A percentile compares a stretch with the other conserved stretches of the same genome.
Evolutionary conservation across 2,113 vertebrate genomes (phyloP).

Genomic region (Hippocampus comes): DNA sequence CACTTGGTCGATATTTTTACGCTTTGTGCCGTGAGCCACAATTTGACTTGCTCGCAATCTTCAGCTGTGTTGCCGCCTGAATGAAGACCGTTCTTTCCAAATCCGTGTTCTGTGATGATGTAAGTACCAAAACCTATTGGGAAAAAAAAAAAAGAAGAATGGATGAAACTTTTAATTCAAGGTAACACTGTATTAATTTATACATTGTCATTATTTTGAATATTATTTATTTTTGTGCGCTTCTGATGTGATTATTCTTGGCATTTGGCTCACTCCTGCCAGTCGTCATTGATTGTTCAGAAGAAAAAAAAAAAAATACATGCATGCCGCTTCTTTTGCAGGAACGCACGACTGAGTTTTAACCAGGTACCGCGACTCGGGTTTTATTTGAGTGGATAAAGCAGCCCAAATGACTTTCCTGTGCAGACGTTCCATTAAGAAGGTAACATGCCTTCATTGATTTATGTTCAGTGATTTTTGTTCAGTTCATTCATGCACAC

Average conservation of each 20-base stretch:
- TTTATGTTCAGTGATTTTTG: neutral
- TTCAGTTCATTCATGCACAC: neutral
- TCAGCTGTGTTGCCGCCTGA: neutral
- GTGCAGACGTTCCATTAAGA: neutral
- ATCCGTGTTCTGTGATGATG: no score
- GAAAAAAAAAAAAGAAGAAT: neutral
- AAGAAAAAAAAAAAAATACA: neutral
- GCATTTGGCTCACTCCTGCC: neutral
- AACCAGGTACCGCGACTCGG: neutral
- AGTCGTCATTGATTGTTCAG: neutral
- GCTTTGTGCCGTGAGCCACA: constrained; percentile 7
- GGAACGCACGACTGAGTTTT: neutral
- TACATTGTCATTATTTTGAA: constrained; percentile 28
- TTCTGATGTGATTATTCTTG: neutral
- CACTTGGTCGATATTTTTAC: constrained; percentile 8
- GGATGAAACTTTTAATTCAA: neutral
- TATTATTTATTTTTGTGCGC: constrained; percentile 38
- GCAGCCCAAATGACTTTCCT: neutral
- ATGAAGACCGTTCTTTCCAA: no score
- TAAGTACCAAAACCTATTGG: no score
- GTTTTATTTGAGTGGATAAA: neutral
- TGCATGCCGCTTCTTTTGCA: constrained; percentile 2
- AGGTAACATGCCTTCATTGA: neutral
- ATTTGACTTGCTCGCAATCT: neutral
- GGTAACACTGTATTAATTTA: constrained; percentile 26